A percentile compares a stretch with the other conserved stretches of the same genome.
These are phyloP conservation scores for Sinella curviseta DNA, from an alignment of 1,140 invertebrate species.

Conservation along the genomic window DNA sequence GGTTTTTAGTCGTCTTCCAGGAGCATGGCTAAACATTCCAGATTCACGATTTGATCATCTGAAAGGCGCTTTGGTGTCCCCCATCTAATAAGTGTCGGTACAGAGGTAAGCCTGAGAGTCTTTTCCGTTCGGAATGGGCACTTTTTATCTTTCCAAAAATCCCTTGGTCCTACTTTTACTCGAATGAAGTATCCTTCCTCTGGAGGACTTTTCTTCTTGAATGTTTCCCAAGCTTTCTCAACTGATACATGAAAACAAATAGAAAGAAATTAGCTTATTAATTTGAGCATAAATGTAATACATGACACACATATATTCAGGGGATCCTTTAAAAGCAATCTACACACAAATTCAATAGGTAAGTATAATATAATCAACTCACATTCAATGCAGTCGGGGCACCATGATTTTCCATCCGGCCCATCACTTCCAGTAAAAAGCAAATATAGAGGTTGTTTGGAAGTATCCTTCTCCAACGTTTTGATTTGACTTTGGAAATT, in stretches of 20 bases:
- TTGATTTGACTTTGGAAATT: slow-evolving; percentile 28
- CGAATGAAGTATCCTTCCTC: slow-evolving; percentile 28
- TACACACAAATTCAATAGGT: no score
- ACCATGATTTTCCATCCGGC: slow-evolving; percentile 38
- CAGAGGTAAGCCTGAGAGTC: slow-evolving; percentile 65
- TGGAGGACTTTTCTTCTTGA: slow-evolving; percentile 6
- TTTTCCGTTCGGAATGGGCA: slow-evolving; percentile 72
- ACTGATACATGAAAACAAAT: slow-evolving; percentile 33
- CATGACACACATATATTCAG: no score
- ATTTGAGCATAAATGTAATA: background rate
- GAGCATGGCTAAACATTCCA: slow-evolving; percentile 68
- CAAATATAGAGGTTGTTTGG: slow-evolving; percentile 19
- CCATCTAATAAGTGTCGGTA: slow-evolving; percentile 74
- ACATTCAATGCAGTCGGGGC: slow-evolving; percentile 44
- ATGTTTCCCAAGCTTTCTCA: slow-evolving; percentile 23
- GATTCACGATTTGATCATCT: slow-evolving; percentile 67
- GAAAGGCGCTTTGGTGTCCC: slow-evolving; percentile 70
- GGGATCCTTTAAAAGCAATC: background rate
- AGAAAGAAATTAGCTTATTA: slow-evolving; percentile 12
- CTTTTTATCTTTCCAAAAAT: slow-evolving; percentile 68
- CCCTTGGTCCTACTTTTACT: slow-evolving; percentile 39
- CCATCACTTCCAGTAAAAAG: slow-evolving; percentile 42
- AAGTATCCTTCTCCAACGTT: slow-evolving; percentile 24
- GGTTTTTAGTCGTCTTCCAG: slow-evolving; percentile 58
- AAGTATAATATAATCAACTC: background rate